phyloP scores from a whole-genome alignment of 2,797 vertebrate genomes.

The Myripristis murdjan region DNA sequence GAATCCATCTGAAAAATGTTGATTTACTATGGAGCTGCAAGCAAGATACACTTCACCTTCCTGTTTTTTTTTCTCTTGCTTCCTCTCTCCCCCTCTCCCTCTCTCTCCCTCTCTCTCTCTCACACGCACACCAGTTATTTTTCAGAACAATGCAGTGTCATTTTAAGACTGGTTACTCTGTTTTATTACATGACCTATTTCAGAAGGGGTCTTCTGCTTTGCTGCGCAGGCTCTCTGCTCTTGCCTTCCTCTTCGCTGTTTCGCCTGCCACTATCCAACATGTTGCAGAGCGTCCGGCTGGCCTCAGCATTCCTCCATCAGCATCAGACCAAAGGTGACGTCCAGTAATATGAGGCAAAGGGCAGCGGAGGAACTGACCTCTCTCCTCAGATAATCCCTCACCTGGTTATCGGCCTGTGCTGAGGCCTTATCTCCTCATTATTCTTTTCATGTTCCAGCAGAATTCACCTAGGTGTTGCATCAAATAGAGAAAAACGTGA shows the following conservation, averaged over 20 bases:
- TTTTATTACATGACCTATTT: background rate
- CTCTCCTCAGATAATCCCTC: conserved; percentile 34
- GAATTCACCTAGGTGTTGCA: background rate
- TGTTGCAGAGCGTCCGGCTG: background rate
- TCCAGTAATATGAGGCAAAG: conserved; percentile 45
- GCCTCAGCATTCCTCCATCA: conserved; percentile 24
- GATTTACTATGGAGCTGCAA: background rate
- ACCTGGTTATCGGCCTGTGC: conserved; percentile 40
- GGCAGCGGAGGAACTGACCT: conserved; percentile 13
- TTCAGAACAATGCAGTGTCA: background rate
- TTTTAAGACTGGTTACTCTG: background rate
- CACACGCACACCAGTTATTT: conserved; percentile 6
- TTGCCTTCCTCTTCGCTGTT: background rate
- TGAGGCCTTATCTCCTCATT: conserved; percentile 20
- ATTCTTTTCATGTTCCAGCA: conserved; percentile 8
- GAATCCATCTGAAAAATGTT: background rate
- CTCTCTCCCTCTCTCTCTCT: background rate
- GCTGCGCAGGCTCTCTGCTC: background rate
- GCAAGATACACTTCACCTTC: background rate
- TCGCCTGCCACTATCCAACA: background rate
- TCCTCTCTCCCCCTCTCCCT: too few species aligned
- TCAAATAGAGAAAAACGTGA: background rate
- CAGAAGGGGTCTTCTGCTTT: background rate
- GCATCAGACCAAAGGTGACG: background rate
- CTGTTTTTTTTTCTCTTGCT: background rate